Base-by-base conservation (phyloP, 2,797 vertebrate species). In the Meriones psammophilus region DNA sequence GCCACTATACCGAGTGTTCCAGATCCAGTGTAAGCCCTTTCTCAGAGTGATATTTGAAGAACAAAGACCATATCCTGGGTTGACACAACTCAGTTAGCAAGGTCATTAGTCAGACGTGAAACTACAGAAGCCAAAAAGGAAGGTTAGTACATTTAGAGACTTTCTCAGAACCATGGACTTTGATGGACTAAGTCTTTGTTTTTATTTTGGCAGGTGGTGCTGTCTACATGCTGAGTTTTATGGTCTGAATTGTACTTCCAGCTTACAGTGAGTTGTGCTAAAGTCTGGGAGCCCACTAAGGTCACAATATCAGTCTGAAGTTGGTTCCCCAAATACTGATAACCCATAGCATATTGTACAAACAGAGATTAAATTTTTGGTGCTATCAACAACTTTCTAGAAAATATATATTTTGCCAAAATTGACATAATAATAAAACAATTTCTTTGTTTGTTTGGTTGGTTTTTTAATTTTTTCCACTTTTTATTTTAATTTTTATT, bases 361-460 rank as follows among this genome's bases (percentile, higher is more conserved):
- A 42, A 42, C 42, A 80, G 64, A 56, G 22, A 88, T 80, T 78
- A 86, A 92, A 78, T 83, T 88, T 95, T 73, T 36, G 10, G n/a
- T 78, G 73, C 78, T 26, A 88, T 8, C 54, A 77, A 64, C 50
- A 88, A 93, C 26, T 84, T 95, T 90, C 73, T 83, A 56, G 28
- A 83, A 97, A 93, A 91, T 54, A 83, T 10, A 64, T 14, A 73
- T 78, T 22, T 84, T 93, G 56, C n/a, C 24, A 84, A 87, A 93
- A 78, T 30, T 56, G 56, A 88, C 4, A 64, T 39, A 92, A 90
- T n/a, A 56, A 66, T 50, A 58, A 58, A 58, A 50, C 10, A 50
- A 50, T 50, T 50, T 50, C 4, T 42, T 42, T 42, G 42, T 42
- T 42, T 42, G 42, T 42, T 42, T 42, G 42, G 0, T 42, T 42